These are phyloP conservation scores for Drosophila kokeensis DNA, from an alignment of 2,888 invertebrate genomes.

Conservation along the genomic window DNA sequence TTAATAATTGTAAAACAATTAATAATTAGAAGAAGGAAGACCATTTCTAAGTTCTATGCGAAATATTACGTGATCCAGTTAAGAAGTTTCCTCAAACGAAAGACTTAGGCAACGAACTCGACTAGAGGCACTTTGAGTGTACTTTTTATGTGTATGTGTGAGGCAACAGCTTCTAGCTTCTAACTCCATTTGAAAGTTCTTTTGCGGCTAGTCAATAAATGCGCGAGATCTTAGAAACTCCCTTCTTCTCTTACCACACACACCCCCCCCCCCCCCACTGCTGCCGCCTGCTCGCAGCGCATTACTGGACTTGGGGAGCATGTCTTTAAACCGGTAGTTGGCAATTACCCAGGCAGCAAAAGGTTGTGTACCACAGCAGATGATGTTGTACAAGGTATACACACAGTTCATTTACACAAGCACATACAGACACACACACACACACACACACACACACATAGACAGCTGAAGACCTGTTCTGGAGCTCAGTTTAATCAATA, in stretches of 20 bases:
- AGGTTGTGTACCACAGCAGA: constrained; percentile 69
- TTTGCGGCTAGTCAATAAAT: constrained; percentile 54
- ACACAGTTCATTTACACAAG: constrained; percentile 22
- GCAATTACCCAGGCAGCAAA: constrained; percentile 74
- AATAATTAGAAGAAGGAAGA: background rate
- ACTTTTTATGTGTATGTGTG: constrained; percentile 18
- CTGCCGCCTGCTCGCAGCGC: constrained; percentile 7
- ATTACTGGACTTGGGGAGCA: constrained; percentile 54
- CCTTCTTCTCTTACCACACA: background rate
- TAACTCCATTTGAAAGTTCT: constrained; percentile 51
- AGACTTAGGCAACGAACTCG: constrained; percentile 76
- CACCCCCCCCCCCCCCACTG: background rate
- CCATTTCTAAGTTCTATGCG: background rate
- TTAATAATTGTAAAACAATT: background rate
- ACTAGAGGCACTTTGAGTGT: background rate
- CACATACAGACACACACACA: constrained; percentile 13
- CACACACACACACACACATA: constrained; percentile 15
- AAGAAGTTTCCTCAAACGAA: constrained; percentile 34
- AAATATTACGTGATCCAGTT: constrained; percentile 11
- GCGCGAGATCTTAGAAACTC: constrained; percentile 43
- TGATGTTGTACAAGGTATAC: constrained; percentile 51
- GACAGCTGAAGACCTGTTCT: constrained; percentile 73
- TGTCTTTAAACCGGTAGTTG: constrained; percentile 76
- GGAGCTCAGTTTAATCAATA: constrained; percentile 78
- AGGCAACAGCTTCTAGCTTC: constrained; percentile 24